Evolutionary conservation across 2,888 invertebrate genomes (phyloP).

Genomic region (Phengaris alcon): DNA sequence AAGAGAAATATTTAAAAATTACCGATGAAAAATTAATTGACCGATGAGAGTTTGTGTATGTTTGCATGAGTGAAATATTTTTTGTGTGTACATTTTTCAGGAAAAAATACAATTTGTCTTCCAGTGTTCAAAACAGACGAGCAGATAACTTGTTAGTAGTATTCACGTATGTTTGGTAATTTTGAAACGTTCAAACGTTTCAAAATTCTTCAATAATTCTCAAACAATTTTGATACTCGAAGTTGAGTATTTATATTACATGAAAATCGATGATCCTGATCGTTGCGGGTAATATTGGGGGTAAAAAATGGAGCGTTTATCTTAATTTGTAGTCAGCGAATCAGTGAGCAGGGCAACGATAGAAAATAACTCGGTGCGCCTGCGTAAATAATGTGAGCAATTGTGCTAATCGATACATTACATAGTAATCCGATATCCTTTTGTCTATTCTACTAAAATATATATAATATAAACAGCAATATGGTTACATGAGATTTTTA

Average conservation of each 20-base stretch:
- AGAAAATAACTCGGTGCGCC: background rate
- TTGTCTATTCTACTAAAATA: too few relatives aligned
- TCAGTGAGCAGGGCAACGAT: constrained; percentile 4
- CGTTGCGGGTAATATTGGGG: background rate
- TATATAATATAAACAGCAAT: too few relatives aligned
- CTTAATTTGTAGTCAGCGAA: background rate
- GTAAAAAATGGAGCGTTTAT: constrained; percentile 5
- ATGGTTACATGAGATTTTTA: too few relatives aligned
- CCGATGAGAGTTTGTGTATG: too few relatives aligned
- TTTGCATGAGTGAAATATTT: background rate
- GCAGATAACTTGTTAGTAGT: background rate
- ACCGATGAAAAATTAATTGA: too few relatives aligned
- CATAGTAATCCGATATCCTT: too few relatives aligned
- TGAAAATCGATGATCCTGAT: background rate
- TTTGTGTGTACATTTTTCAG: background rate
- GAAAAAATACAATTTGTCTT: background rate
- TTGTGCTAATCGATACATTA: constrained; percentile 3
- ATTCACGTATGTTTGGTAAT: background rate
- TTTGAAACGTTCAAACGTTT: background rate
- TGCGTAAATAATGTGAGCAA: background rate
- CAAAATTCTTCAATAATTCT: background rate
- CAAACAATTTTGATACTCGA: background rate
- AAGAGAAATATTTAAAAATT: too few relatives aligned
- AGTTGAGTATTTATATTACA: background rate
- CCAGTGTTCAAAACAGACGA: background rate